Evolutionary conservation across 1,140 invertebrate genomes (phyloP).

Genomic region (Charaxes varanes): DNA sequence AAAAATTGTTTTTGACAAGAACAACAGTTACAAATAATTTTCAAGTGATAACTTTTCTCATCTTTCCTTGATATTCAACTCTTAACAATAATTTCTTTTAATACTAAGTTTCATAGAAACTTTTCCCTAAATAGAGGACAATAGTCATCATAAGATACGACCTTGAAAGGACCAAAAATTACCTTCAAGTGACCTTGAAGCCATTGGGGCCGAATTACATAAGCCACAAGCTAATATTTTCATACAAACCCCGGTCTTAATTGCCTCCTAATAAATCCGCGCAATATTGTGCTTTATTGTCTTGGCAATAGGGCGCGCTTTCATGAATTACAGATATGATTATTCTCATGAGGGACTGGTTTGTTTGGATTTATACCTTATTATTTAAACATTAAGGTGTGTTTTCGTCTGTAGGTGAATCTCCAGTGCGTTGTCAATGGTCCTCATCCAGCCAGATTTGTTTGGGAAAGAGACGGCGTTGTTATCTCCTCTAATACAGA

Average conservation of each 20-base stretch:
- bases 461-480: slow-evolving; percentile 63
- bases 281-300: slow-evolving; percentile 35
- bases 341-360: slow-evolving; percentile 13
- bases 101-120: too few relatives aligned
- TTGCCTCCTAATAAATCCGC: slow-evolving; percentile 30
- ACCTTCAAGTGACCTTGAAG: slow-evolving; percentile 3
- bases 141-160: too few relatives aligned
- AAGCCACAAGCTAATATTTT: slow-evolving; percentile 12
- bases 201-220: not conserved
- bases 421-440: slow-evolving; percentile 56
- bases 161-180: slow-evolving; percentile 1
- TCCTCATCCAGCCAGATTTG: slow-evolving; percentile 55
- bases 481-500: slow-evolving; percentile 61
- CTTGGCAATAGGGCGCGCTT: slow-evolving; percentile 24
- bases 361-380: slow-evolving; percentile 6
- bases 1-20: too few relatives aligned
- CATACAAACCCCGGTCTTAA: slow-evolving; percentile 18
- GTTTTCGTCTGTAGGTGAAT: slow-evolving; percentile 37
- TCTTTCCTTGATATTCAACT: too few relatives aligned
- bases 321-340: slow-evolving; percentile 37
- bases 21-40: too few relatives aligned
- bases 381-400: slow-evolving; percentile 18
- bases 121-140: too few relatives aligned
- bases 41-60: too few relatives aligned
- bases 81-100: too few relatives aligned